Conservation (phyloP, 2,113 vertebrate species). For the Morone chrysops region DNA sequence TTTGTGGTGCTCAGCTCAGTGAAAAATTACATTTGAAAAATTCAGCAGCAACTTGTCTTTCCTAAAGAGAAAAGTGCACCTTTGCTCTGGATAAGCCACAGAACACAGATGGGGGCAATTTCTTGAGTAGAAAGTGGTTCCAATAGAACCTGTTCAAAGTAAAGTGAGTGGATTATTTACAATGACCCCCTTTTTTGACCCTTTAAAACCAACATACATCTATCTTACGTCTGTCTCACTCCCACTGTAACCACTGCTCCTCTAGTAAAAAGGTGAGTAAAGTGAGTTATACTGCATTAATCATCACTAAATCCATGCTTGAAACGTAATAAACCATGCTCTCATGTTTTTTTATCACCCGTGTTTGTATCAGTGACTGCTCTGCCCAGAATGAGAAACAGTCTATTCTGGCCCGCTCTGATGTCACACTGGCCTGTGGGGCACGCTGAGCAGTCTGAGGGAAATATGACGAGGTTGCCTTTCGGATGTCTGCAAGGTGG, state of each 20-base stretch:
- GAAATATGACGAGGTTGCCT: constrained; percentile 29
- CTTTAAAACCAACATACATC: neutral
- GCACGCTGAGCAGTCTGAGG: constrained; percentile 5
- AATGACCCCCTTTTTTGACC: neutral
- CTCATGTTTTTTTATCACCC: constrained; percentile 11
- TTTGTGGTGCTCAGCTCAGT: constrained; percentile 14
- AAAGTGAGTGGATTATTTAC: neutral
- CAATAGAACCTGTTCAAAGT: neutral
- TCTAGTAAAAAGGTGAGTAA: neutral
- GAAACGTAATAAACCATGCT: neutral
- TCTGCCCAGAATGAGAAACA: constrained; percentile 32
- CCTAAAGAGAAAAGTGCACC: neutral
- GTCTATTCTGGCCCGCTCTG: constrained; percentile 2
- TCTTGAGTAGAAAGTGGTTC: neutral
- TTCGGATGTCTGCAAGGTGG: constrained; percentile 10
- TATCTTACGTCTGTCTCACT: neutral
- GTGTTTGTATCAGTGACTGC: neutral
- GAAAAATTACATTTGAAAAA: constrained; percentile 23
- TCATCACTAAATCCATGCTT: neutral
- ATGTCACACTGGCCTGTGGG: constrained; percentile 17
- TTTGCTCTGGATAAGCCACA: neutral
- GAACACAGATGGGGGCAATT: neutral
- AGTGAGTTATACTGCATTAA: neutral
- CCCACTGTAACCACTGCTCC: neutral
- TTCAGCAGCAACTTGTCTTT: neutral